phyloP scores from a whole-genome alignment of 2,888 invertebrate genomes.

The Drosophila acutilabella region DNA sequence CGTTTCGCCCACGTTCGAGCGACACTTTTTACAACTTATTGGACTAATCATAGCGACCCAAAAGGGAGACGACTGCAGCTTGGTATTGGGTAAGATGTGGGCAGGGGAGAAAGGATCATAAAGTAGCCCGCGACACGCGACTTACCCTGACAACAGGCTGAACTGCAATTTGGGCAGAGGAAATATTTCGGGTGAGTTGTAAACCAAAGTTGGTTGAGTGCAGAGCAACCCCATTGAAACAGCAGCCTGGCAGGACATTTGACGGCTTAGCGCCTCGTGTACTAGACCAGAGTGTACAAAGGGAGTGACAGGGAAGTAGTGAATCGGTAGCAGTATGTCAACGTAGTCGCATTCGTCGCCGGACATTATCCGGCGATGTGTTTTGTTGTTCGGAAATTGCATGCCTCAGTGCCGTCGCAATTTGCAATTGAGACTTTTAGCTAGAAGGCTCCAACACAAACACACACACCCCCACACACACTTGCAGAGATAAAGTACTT shows the following conservation, averaged over 20 bases:
- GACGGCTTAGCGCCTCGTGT: conserved; percentile 78
- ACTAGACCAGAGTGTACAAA: conserved; percentile 7
- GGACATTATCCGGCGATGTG: conserved; percentile 36
- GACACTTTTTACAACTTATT: conserved; percentile 82
- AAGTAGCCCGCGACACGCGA: conserved; percentile 77
- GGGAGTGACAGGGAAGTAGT: conserved; percentile 1
- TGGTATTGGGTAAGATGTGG: conserved; percentile 11
- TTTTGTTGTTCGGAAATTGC: conserved; percentile 67
- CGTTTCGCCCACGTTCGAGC: conserved; percentile 39
- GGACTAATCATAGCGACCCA: conserved; percentile 74
- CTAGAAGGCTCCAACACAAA: conserved; percentile 36
- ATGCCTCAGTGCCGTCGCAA: conserved; percentile 78
- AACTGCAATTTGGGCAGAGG: conserved; percentile 7
- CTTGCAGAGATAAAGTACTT: conserved; percentile 12
- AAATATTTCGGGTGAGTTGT: conserved; percentile 48
- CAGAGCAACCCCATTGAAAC: conserved; percentile 53
- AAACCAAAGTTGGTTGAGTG: conserved; percentile 49
- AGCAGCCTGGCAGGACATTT: conserved; percentile 66
- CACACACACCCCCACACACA: conserved; percentile 3
- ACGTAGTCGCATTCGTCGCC: conserved; percentile 26
- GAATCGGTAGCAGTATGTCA: conserved; percentile 33
- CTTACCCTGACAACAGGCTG: conserved; percentile 32
- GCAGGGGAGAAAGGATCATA: conserved; percentile 34
- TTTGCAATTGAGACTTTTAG: conserved; percentile 78
- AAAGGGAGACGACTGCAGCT: conserved; percentile 18